phyloP scores from a whole-genome alignment of 2,797 vertebrate species.

The Ficedula albicollis region DNA sequence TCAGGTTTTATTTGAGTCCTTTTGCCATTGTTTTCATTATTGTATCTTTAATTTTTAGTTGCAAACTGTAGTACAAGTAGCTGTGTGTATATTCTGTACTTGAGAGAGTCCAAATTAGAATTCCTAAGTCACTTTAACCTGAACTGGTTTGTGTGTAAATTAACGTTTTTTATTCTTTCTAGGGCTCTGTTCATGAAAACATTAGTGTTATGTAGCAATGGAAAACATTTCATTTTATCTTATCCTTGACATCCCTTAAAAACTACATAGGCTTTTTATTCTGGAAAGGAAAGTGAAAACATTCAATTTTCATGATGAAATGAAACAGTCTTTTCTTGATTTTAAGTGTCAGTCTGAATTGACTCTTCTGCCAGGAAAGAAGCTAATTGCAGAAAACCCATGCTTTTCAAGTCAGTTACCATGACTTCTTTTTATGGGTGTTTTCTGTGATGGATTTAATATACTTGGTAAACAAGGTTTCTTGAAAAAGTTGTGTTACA shows the following conservation, averaged over 20 bases:
- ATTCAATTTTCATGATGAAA: background rate
- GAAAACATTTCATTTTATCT: background rate
- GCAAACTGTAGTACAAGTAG: background rate
- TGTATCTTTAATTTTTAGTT: conserved; percentile 13
- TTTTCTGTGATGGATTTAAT: background rate
- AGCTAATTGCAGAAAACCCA: background rate
- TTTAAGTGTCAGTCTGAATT: background rate
- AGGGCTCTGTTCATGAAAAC: background rate
- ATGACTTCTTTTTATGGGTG: background rate
- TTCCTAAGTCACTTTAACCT: rapidly evolving
- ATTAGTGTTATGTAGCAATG: background rate
- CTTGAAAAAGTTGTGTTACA: background rate
- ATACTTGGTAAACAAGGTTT: background rate
- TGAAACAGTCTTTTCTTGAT: background rate
- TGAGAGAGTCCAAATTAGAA: background rate
- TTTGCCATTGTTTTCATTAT: conserved; percentile 26
- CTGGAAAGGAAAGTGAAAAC: background rate
- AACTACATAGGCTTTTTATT: background rate
- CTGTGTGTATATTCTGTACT: background rate
- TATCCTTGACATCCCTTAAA: background rate
- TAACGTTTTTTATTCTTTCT: background rate
- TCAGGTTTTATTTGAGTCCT: conserved; percentile 56
- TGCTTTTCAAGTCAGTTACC: background rate
- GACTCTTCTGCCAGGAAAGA: background rate
- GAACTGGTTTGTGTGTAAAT: background rate